Percentiles rank a stretch among this genome's conserved stretches.
Evolutionary conservation across 2,113 vertebrate genomes (phyloP).

Genomic region (Prolemur simus): DNA sequence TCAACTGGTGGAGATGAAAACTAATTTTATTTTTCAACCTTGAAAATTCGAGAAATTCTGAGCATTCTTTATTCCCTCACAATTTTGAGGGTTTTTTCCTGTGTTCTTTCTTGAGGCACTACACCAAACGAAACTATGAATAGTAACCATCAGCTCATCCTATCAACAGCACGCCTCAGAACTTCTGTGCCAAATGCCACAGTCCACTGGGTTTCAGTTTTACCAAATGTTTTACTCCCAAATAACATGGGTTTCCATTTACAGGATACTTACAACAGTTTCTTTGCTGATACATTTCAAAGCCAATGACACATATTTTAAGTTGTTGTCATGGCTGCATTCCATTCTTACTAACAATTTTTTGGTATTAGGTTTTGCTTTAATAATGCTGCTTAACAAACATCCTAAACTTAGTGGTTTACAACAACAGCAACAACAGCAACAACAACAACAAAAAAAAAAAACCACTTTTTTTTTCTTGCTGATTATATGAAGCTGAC

Average conservation of each 20-base stretch:
- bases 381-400: constrained; percentile 8
- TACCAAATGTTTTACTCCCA: neutral
- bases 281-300: neutral
- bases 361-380: neutral
- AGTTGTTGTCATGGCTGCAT: neutral
- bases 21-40: neutral
- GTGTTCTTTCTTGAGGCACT: neutral
- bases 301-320: neutral
- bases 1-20: neutral
- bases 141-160: neutral
- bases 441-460: no score
- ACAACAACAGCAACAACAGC: neutral
- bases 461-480: neutral
- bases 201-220: neutral
- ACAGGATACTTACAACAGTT: neutral
- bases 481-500: neutral
- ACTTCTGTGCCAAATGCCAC: neutral
- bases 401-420: neutral
- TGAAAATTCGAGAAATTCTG: constrained; percentile 33
- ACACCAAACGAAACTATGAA: neutral
- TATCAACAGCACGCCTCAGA: neutral
- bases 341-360: neutral
- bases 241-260: neutral
- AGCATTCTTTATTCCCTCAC: neutral
- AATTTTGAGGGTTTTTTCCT: neutral